phyloP scores from a whole-genome alignment of 1,140 invertebrate genomes.

The Venturia canescens region DNA sequence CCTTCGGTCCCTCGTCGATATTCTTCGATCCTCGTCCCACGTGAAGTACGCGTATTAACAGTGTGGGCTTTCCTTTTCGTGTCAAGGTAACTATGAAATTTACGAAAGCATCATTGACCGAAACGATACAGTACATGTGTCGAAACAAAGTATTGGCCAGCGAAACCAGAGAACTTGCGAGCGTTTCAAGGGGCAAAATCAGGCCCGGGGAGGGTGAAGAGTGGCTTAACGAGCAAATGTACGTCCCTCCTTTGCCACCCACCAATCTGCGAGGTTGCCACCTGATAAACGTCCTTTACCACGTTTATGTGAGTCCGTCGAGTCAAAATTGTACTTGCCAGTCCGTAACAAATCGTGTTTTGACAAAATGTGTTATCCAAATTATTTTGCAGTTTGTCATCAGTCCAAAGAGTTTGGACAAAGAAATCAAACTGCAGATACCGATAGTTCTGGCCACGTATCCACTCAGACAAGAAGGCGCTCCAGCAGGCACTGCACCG shows the following conservation, averaged over 20 bases:
- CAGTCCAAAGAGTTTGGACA: constrained; percentile 92
- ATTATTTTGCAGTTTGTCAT: constrained; percentile 89
- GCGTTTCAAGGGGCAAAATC: constrained; percentile 89
- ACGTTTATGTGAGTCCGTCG: constrained; percentile 90
- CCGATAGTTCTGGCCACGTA: constrained; percentile 97
- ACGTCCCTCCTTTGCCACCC: constrained; percentile 95
- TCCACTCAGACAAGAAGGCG: constrained; percentile 85
- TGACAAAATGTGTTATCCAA: background rate
- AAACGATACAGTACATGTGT: constrained; percentile 94
- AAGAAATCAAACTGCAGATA: constrained; percentile 93
- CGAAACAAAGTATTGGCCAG: constrained; percentile 91
- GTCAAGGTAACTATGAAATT: constrained; percentile 75
- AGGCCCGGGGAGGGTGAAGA: constrained; percentile 88
- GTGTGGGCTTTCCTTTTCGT: background rate
- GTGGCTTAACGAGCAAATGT: constrained; percentile 94
- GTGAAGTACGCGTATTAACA: too few species aligned
- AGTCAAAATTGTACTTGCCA: constrained; percentile 73
- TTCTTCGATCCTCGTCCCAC: too few species aligned
- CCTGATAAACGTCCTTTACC: constrained; percentile 95
- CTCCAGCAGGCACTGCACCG: constrained; percentile 78
- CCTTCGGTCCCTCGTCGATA: too few species aligned
- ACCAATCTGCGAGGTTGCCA: constrained; percentile 97
- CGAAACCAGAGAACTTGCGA: constrained; percentile 91
- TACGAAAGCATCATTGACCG: constrained; percentile 75
- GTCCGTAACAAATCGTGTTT: background rate